Conservation (phyloP, 2,888 invertebrate species). For the Ichneumoninae sp. region DNA sequence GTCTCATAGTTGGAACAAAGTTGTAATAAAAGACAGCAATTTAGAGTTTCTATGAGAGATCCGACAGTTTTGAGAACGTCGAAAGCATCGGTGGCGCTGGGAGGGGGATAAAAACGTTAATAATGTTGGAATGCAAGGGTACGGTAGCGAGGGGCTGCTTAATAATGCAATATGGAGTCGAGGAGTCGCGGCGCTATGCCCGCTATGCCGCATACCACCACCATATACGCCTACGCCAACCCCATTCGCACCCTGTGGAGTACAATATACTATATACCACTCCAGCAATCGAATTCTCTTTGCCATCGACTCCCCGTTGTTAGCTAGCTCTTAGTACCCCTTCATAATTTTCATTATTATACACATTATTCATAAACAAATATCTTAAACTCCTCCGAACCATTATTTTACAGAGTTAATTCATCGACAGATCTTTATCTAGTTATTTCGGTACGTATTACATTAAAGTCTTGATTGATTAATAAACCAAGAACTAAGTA, state of each 20-base stretch:
- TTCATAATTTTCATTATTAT: background rate
- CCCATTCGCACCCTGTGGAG: constrained; percentile 67
- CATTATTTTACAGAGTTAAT: background rate
- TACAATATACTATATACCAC: constrained; percentile 33
- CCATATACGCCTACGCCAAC: constrained; percentile 78
- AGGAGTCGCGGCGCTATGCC: constrained; percentile 82
- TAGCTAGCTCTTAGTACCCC: too few species aligned
- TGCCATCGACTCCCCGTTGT: background rate
- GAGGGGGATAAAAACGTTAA: constrained; percentile 79
- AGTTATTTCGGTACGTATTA: background rate
- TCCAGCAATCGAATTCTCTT: constrained; percentile 75
- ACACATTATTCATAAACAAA: background rate
- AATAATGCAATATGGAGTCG: constrained; percentile 84
- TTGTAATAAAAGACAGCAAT: too few species aligned
- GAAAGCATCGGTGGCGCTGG: constrained; percentile 67
- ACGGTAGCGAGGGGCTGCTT: constrained; percentile 76
- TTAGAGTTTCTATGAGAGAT: background rate
- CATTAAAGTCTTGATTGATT: background rate
- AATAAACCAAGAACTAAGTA: background rate
- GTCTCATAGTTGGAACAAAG: background rate
- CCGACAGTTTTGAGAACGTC: constrained; percentile 58
- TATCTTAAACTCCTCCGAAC: background rate
- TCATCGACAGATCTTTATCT: background rate
- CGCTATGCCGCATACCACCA: constrained; percentile 82
- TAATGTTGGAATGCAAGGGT: constrained; percentile 82